Conservation (phyloP, 2,113 vertebrate genomes). For the Caretta caretta region DNA sequence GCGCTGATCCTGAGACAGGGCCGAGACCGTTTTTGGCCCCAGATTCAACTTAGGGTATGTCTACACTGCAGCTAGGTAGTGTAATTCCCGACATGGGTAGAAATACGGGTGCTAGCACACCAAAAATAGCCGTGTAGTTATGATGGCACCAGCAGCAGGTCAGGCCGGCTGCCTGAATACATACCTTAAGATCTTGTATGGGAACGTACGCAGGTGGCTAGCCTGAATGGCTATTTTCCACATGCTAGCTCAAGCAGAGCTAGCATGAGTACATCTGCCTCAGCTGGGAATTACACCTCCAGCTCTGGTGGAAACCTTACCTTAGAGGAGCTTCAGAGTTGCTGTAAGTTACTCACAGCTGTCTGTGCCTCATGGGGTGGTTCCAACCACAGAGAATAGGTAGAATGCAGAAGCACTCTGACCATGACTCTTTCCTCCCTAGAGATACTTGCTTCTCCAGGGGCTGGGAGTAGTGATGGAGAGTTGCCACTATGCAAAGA, state of each 20-base stretch:
- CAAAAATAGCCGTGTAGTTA: not conserved
- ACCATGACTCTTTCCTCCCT: not conserved
- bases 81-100: not conserved
- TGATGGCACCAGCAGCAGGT: not conserved
- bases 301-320: not conserved
- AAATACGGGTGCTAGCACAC: not conserved
- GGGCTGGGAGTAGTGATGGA: accelerated
- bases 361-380: not conserved
- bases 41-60: not conserved
- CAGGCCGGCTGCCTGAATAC: not conserved
- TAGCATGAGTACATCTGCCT: not conserved
- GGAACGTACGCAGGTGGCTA: not conserved
- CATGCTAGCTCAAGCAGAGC: no score
- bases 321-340: not conserved
- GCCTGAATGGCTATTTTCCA: not conserved
- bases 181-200: not conserved
- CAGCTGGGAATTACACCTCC: not conserved
- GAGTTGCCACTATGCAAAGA: not conserved
- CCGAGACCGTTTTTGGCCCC: not conserved
- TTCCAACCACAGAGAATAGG: not conserved
- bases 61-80: not conserved
- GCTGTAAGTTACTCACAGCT: not conserved
- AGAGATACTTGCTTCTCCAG: not conserved
- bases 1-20: not conserved
- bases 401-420: not conserved